Evolutionary conservation across 2,888 invertebrate genomes (phyloP).

Genomic region (Strigamia crassipes): DNA sequence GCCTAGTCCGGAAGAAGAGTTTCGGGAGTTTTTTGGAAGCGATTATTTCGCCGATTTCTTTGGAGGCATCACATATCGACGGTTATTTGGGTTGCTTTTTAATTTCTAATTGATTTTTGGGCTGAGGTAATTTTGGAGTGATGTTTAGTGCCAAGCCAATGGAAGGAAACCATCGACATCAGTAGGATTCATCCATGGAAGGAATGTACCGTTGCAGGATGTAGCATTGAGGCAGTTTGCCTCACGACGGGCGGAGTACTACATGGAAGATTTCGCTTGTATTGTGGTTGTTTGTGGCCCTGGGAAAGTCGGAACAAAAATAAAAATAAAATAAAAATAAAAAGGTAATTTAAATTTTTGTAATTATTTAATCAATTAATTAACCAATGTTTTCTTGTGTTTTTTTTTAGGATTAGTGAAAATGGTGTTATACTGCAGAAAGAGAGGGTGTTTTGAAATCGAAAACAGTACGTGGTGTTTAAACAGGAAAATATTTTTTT

Average conservation of each 20-base stretch:
- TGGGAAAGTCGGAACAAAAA: no score
- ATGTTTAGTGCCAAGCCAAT: conserved; percentile 54
- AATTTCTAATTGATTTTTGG: neutral
- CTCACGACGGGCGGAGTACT: no score
- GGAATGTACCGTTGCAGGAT: conserved; percentile 96
- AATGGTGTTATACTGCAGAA: conserved; percentile 95
- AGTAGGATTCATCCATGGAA: conserved; percentile 92
- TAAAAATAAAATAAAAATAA: no score
- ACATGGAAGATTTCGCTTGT: no score
- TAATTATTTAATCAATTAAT: neutral
- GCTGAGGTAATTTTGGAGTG: conserved; percentile 47
- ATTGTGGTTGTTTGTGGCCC: no score
- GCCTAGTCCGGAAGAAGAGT: no score
- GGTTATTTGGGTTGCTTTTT: neutral
- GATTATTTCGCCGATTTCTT: conserved; percentile 84
- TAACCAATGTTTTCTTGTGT: no score
- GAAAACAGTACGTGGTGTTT: conserved; percentile 73
- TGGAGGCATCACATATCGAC: conserved; percentile 60
- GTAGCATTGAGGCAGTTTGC: no score
- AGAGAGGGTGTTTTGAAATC: conserved; percentile 96
- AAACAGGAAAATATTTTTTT: neutral
- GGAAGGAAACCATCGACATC: conserved; percentile 84
- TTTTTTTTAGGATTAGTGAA: conserved; percentile 80
- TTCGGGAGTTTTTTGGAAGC: conserved; percentile 95
- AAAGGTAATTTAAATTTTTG: conserved; percentile 75